phyloP scores from a whole-genome alignment of 2,113 vertebrate species.

The Piprites chloris region DNA sequence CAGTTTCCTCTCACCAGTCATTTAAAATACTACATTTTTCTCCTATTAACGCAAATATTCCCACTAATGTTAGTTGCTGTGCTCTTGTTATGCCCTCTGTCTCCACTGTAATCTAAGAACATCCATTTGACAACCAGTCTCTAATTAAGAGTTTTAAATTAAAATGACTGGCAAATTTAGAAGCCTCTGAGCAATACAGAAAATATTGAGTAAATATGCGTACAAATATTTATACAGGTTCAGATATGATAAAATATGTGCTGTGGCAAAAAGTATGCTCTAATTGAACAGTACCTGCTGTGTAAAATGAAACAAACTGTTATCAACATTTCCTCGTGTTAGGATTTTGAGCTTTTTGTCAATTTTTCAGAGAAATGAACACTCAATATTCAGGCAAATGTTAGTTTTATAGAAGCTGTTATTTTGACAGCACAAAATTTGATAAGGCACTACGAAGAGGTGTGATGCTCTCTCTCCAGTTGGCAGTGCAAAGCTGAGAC shows the following conservation, averaged over 20 bases:
- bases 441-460: neutral
- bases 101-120: neutral
- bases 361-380: neutral
- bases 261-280: constrained; percentile 14
- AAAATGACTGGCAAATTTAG: constrained; percentile 24
- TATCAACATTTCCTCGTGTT: constrained; percentile 4
- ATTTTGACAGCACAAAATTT: constrained; percentile 42
- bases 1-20: constrained; percentile 2
- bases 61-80: neutral
- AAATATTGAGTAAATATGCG: constrained; percentile 44
- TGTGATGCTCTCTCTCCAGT: neutral
- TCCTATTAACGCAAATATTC: neutral
- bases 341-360: constrained; percentile 1
- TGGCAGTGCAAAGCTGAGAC: neutral
- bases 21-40: neutral
- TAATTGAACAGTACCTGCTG: constrained; percentile 46
- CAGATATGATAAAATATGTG: constrained; percentile 29
- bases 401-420: constrained; percentile 41
- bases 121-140: constrained; percentile 21
- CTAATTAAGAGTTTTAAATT: constrained; percentile 51
- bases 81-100: neutral
- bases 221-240: constrained; percentile 51
- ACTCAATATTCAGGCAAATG: neutral
- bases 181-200: constrained; percentile 26
- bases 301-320: constrained; percentile 56